phyloP scores from a whole-genome alignment of 1,140 invertebrate species.

The Pomphorhynchus laevis region DNA sequence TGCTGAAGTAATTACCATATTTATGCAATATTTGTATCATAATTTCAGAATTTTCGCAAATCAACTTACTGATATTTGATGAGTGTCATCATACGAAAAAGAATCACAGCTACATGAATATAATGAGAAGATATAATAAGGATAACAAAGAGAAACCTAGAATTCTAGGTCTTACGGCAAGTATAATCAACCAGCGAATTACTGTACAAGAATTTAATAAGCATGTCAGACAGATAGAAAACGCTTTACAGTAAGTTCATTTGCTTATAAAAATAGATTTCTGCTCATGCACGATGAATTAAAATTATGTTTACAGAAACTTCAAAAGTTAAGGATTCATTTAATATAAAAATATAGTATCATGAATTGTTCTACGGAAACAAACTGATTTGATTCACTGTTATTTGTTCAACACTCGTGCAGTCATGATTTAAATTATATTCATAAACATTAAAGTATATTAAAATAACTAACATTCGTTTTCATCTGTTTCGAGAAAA shows the following conservation, averaged over 20 bases:
- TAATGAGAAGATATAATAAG: conserved; percentile 1
- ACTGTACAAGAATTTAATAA: conserved; percentile 1
- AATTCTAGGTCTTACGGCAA: conserved; percentile 8
- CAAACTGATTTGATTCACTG: too few relatives aligned
- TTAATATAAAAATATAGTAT: too few relatives aligned
- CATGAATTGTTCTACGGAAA: too few relatives aligned
- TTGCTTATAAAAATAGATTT: too few relatives aligned
- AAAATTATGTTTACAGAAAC: too few relatives aligned
- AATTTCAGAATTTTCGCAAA: background rate
- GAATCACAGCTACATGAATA: conserved; percentile 1
- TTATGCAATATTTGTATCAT: background rate
- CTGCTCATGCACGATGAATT: too few relatives aligned
- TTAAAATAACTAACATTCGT: too few relatives aligned
- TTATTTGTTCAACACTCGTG: too few relatives aligned
- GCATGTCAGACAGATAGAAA: conserved; percentile 3
- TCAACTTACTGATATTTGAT: conserved; percentile 9
- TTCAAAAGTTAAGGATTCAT: too few relatives aligned
- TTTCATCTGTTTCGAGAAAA: too few relatives aligned
- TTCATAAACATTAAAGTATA: too few relatives aligned
- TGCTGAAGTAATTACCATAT: background rate
- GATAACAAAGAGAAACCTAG: background rate
- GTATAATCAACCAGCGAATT: conserved; percentile 4
- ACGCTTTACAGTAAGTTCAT: conserved; percentile 3
- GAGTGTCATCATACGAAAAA: conserved; percentile 8
- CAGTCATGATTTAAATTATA: too few relatives aligned